These are phyloP conservation scores for Chalcis sispes DNA, from an alignment of 2,888 invertebrate species.

Conservation along the genomic window DNA sequence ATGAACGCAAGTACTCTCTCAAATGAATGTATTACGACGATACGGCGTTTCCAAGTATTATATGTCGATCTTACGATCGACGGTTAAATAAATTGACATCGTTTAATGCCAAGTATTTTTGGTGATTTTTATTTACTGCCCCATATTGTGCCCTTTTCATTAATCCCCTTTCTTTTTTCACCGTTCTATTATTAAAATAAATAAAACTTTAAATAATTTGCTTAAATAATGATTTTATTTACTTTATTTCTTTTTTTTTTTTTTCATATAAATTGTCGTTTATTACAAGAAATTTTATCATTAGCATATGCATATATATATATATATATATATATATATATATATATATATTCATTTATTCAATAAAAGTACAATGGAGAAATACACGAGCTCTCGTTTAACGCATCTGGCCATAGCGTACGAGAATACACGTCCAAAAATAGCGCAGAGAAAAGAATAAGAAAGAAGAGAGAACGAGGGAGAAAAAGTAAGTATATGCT, in stretches of 20 bases:
- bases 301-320: conserved; percentile 1
- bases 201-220: too few species aligned
- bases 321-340: conserved; percentile 32
- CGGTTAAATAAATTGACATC: conserved; percentile 73
- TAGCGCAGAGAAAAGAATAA: conserved; percentile 31
- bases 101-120: conserved; percentile 62
- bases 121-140: conserved; percentile 17
- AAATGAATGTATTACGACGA: conserved; percentile 65
- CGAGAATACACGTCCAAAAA: conserved; percentile 42
- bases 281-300: neutral
- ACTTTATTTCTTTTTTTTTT: neutral
- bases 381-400: conserved; percentile 13
- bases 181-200: too few species aligned
- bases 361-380: conserved; percentile 43
- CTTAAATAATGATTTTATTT: too few species aligned
- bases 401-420: conserved; percentile 20
- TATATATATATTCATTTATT: conserved; percentile 47
- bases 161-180: neutral
- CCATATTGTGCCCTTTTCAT: neutral
- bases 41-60: conserved; percentile 69
- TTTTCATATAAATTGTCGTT: neutral
- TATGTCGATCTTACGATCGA: conserved; percentile 71
- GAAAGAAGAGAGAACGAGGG: conserved; percentile 25
- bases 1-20: conserved; percentile 50
- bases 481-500: conserved; percentile 4